Base-by-base conservation (phyloP, 2,113 vertebrate genomes). In the Hippocampus barbouri region DNA sequence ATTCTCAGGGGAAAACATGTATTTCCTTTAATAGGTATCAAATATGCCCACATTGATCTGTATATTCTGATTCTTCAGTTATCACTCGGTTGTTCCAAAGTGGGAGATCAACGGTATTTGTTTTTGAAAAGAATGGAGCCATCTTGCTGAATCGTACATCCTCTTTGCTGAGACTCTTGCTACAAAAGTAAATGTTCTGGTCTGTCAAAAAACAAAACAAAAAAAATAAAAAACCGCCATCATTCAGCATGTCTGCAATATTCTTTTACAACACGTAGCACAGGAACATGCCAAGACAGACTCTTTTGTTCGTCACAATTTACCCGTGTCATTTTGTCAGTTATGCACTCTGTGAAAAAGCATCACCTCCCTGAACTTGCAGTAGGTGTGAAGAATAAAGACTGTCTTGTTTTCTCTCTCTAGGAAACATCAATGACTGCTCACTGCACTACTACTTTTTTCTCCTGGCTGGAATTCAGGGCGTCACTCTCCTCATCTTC, bases 401-500 rank as follows among this genome's bases (percentile, higher is more conserved):
- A 60, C 66, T n/a, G 45, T 43, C 45, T 66, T 7, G 34, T 23
- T 56, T 64, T 59, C 9, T 47, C 69, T 47, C 69, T 83, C 21
- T 53, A 99, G 95, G 97, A 40, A 98, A 98, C 59, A 98, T 98
- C 77, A 99, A 98, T 0, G 92, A 93, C 79, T 99, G 97, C 84
- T 89, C 91, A 4, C 88, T 98, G 76, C 92, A 99, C 91, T 98
- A 96, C 78, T 99, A 98, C 74, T 99, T 98, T 82, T 98, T 99
- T 66, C 87, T 98, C 41, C 92, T 99, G 92, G 97, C 96, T 0
- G 96, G 94, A 2, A 94, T 98, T 79, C 96, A 99, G 72, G 96
- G 95, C 54, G 79, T 90, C 57, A 98, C 97, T 0, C 92, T 98
- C 69, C 85, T 98, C 77, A 87, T 98, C 56, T 99, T 98, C 92